Evolutionary conservation across 2,113 vertebrate genomes (phyloP).

Genomic region (Phalacrocorax pelagicus): DNA sequence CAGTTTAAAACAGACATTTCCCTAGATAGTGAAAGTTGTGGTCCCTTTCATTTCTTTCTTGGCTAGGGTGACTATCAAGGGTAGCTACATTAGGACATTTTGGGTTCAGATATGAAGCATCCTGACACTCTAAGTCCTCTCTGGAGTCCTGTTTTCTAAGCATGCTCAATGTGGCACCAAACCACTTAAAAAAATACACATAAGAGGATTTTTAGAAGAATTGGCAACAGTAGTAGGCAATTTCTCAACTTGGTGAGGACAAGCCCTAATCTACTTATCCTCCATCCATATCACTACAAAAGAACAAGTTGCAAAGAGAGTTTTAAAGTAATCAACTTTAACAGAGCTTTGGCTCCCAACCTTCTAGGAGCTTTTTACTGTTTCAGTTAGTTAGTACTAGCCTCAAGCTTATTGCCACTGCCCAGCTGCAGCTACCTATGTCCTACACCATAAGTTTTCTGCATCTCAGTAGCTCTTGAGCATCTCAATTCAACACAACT

Average conservation of each 20-base stretch:
- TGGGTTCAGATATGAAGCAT: neutral
- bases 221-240: neutral
- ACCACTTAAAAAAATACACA: rapidly evolving
- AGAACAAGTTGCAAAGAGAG: neutral
- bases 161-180: neutral
- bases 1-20: neutral
- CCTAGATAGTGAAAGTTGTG: neutral
- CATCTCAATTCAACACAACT: neutral
- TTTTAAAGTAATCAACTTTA: neutral
- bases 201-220: neutral
- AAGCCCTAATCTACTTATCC: neutral
- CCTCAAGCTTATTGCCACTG: neutral
- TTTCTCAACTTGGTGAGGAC: neutral
- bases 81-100: neutral
- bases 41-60: neutral
- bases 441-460: neutral
- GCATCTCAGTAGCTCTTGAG: neutral
- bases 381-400: neutral
- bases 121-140: neutral
- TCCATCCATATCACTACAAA: neutral
- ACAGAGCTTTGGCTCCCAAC: neutral
- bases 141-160: neutral
- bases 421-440: neutral
- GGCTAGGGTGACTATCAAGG: neutral
- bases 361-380: neutral